phyloP scores from a whole-genome alignment of 2,888 invertebrate genomes.

The Ectropis crepuscularia region DNA sequence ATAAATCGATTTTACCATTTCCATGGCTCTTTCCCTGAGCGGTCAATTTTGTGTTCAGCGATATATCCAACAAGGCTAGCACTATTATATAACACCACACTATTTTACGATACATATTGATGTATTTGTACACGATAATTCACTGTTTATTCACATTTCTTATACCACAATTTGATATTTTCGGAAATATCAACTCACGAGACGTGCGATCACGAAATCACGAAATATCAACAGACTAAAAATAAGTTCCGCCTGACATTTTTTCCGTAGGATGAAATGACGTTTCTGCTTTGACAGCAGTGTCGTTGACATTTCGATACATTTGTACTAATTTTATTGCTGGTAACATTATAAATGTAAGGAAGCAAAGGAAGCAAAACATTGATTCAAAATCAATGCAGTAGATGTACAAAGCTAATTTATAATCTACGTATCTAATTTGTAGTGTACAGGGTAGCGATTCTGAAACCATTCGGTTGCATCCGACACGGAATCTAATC shows the following conservation, averaged over 20 bases:
- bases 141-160: slow-evolving; percentile 75
- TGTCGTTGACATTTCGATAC: no score
- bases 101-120: slow-evolving; percentile 83
- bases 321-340: no score
- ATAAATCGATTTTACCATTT: slow-evolving; percentile 87
- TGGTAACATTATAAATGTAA: no score
- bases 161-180: slow-evolving; percentile 57
- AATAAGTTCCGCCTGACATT: background rate
- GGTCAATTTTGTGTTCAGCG: slow-evolving; percentile 88
- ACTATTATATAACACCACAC: slow-evolving; percentile 88
- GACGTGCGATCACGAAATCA: slow-evolving; percentile 58
- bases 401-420: no score
- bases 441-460: no score
- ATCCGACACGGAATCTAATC: no score
- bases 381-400: no score
- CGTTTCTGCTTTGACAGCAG: background rate
- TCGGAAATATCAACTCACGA: slow-evolving; percentile 52
- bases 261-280: background rate
- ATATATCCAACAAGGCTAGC: slow-evolving; percentile 87
- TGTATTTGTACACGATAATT: slow-evolving; percentile 52
- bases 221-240: slow-evolving; percentile 36
- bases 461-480: no score
- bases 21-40: slow-evolving; percentile 91
- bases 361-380: no score
- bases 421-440: no score